Evolutionary conservation across 2,888 invertebrate species (phyloP), one percentile per base, ranked within the genome.

Genomic region (Brenthis ino): DNA sequence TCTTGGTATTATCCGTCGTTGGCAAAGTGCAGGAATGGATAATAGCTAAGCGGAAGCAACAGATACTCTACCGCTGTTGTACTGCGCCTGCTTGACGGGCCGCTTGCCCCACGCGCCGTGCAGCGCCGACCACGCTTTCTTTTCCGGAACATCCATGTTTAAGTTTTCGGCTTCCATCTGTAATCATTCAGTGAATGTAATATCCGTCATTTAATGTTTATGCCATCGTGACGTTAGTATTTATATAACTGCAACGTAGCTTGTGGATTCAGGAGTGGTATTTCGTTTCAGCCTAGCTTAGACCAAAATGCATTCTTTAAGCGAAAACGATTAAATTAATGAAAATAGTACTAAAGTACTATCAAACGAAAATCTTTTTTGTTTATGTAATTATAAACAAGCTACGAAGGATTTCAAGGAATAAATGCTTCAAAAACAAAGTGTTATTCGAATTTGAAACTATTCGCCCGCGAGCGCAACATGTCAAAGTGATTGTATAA

Each of bases 21-120:
- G 11, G 8, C 2, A 11, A 43, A 8, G 37, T 43, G 2, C 1
- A 8, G 0, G 4, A 4, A 20, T 33, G 11, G 64, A 48, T 65
- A 57, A 56, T 28, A 28, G 12, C 13, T 14, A 24, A 20, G 14
- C 24, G 48, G 33, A 43, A 43, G 37, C 8, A 11, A 43, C 8
- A 11, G 8, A n/a, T n/a, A 54, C 24, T 70, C 70, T 83, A 92
- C 92, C 92, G 75, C 82, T 83, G 78, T 87, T 88, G 78, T 80
- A 86, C 53, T 83, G 86, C 2, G 79, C 69, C 65, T 85, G 87
- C 73, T 90, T 89, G 76, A 93, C 94, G 6, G 95, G 94, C 68
- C 96, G 92, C 87, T 96, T 96, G 78, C 96, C 96, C 96, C 96
- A 96, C 20, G 95, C 95, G n/a, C 94, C 95, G 81, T 95, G 95